Evolutionary conservation across 92 coral and sea anemone genomes (phyloP).

Genomic region (Pocillopora grandis): DNA sequence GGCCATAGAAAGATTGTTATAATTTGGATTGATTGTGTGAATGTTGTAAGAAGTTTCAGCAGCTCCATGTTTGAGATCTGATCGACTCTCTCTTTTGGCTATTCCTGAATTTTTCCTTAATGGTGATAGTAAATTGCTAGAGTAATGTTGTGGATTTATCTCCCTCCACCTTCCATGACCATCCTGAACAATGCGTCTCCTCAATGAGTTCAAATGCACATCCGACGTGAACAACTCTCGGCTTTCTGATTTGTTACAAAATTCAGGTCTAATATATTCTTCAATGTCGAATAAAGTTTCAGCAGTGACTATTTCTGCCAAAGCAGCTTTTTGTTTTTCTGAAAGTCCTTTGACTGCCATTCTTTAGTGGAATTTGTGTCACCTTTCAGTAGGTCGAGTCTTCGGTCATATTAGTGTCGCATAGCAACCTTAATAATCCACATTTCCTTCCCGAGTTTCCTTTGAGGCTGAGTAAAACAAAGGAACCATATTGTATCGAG

Average conservation of each 20-base stretch:
- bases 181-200: slow-evolving; percentile 86
- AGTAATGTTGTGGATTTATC: slow-evolving; percentile 45
- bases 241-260: slow-evolving; percentile 49
- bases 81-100: not conserved
- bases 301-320: slow-evolving; percentile 71
- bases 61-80: slow-evolving; percentile 14
- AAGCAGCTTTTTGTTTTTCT: slow-evolving; percentile 61
- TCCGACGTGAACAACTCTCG: not conserved
- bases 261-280: slow-evolving; percentile 77
- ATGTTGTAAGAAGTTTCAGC: not conserved
- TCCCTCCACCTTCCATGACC: slow-evolving; percentile 98
- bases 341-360: slow-evolving; percentile 46
- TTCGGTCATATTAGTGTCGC: slow-evolving; percentile 24
- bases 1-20: slow-evolving; percentile 72
- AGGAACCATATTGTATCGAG: no score
- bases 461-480: not conserved
- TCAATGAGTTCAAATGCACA: not conserved
- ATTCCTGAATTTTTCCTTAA: not conserved
- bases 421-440: slow-evolving; percentile 4
- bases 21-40: slow-evolving; percentile 18
- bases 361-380: not conserved
- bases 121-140: slow-evolving; percentile 15
- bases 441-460: not conserved
- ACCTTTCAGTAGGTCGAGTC: not conserved
- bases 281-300: slow-evolving; percentile 80